Conservation (phyloP, 2,797 vertebrate genomes). For the Sphaeramia orbicularis region DNA sequence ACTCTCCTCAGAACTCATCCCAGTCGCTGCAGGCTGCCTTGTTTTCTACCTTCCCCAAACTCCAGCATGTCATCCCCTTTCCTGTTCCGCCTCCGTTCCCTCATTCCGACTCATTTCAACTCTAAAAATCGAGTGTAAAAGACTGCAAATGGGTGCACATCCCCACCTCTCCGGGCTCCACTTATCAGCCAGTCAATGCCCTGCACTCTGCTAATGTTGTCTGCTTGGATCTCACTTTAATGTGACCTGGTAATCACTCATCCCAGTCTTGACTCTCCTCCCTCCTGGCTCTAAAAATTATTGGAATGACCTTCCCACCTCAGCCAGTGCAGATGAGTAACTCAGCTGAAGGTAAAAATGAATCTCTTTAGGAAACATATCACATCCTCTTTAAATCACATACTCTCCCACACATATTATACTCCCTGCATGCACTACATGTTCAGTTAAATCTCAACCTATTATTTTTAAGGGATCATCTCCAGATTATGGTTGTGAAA, state of each 20-base stretch:
- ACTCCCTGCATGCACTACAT: neutral
- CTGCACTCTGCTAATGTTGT: conserved; percentile 51
- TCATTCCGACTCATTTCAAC: conserved; percentile 56
- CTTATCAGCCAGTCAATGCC: conserved; percentile 42
- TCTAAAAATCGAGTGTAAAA: conserved; percentile 38
- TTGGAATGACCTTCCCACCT: conserved; percentile 64
- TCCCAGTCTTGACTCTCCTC: conserved; percentile 45
- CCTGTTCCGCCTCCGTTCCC: conserved; percentile 6
- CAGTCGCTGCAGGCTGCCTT: conserved; percentile 41
- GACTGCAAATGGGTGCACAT: conserved; percentile 58
- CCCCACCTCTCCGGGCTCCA: conserved; percentile 20
- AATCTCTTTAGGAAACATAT: conserved; percentile 63
- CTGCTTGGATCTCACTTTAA: conserved; percentile 56
- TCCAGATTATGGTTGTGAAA: too few relatives aligned
- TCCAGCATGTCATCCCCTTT: conserved; percentile 34
- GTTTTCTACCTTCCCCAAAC: conserved; percentile 41
- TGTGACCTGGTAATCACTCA: conserved; percentile 67
- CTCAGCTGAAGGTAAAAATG: conserved; percentile 54
- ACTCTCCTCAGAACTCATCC: conserved; percentile 18
- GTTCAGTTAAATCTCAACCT: neutral
- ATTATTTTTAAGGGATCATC: too few relatives aligned
- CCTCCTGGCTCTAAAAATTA: conserved; percentile 64
- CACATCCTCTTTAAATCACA: conserved; percentile 56
- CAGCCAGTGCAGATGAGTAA: conserved; percentile 49
- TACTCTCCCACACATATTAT: conserved; percentile 6